Conservation (phyloP, 2,113 vertebrate species). For the Paratilapia polleni region DNA sequence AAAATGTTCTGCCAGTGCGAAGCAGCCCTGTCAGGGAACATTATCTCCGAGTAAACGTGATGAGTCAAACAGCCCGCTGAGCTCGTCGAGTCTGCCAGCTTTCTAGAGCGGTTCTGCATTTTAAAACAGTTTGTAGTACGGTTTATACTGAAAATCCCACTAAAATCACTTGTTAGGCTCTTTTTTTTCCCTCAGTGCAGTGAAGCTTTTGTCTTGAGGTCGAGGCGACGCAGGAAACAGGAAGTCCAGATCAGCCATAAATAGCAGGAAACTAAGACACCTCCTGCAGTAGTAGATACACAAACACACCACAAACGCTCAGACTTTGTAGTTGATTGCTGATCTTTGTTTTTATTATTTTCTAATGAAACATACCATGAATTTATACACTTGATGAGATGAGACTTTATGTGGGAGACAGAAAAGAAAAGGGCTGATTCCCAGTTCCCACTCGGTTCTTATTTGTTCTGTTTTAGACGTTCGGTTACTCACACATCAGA, state of each 20-base stretch:
- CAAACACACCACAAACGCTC: not conserved
- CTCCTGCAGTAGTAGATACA: slow-evolving; percentile 22
- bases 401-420: not conserved
- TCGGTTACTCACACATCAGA: not conserved
- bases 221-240: slow-evolving; percentile 69
- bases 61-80: too few species aligned
- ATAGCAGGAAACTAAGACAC: slow-evolving; percentile 28
- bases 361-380: not conserved
- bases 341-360: not conserved
- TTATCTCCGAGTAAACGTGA: too few species aligned
- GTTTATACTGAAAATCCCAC: too few species aligned
- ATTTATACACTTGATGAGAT: not conserved
- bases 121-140: too few species aligned
- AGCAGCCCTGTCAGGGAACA: not conserved
- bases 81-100: too few species aligned
- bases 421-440: not conserved
- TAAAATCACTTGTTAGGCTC: not conserved
- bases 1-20: slow-evolving; percentile 6
- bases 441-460: not conserved
- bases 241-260: slow-evolving; percentile 40
- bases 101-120: too few species aligned
- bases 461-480: not conserved
- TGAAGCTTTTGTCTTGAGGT: slow-evolving; percentile 16
- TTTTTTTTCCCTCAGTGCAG: not conserved
- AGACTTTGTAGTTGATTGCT: not conserved